phyloP scores from a whole-genome alignment of 35 echinoderm and acorn worm species.

The Ophiothrix spiculata region DNA sequence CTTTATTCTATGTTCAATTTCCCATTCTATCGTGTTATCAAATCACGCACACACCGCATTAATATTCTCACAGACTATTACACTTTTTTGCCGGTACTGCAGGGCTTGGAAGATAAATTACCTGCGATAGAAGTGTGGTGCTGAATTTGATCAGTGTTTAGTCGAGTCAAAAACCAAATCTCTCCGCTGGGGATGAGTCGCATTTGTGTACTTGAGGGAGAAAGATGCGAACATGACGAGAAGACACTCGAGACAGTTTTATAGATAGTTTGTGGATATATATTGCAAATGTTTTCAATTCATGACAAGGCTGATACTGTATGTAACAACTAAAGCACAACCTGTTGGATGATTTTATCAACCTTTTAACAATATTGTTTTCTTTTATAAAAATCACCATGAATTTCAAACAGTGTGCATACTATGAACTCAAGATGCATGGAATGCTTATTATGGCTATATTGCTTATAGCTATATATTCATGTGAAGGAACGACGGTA shows the following conservation, averaged over 20 bases:
- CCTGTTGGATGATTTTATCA: not conserved
- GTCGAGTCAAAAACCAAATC: slow-evolving; percentile 7
- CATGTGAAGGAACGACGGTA: not conserved
- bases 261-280: no score
- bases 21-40: not conserved
- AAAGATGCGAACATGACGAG: not conserved
- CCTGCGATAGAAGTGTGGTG: not conserved
- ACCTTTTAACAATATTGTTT: not conserved
- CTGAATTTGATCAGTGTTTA: not conserved
- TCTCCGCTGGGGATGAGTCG: not conserved
- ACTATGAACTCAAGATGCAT: not conserved
- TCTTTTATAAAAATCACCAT: not conserved
- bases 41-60: not conserved
- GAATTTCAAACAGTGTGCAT: not conserved
- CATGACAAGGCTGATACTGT: not conserved
- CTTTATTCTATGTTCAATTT: not conserved
- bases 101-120: slow-evolving; percentile 1
- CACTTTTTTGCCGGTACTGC: slow-evolving; percentile 9
- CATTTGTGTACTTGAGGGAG: not conserved
- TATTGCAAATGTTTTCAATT: not conserved
- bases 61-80: not conserved
- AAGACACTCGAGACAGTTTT: not conserved
- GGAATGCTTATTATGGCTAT: not conserved
- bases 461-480: not conserved
- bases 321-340: not conserved